Percentiles rank a stretch among this genome's conserved stretches.
Evolutionary conservation across 1,140 invertebrate species (phyloP).

Genomic region (Platorchestia sp.): DNA sequence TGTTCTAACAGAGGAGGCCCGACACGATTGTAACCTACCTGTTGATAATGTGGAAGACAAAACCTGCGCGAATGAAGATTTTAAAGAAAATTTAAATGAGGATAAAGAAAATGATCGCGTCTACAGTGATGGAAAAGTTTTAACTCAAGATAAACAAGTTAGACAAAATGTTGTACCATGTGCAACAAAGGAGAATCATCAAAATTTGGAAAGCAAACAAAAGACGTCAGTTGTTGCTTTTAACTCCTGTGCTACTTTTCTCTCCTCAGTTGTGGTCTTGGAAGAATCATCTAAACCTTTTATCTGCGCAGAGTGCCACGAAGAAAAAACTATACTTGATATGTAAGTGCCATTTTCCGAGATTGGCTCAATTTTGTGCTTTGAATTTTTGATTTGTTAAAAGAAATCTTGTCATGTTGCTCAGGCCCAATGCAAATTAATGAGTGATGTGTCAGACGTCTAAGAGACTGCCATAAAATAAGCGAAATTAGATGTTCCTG

Average conservation of each 20-base stretch:
- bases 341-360: not conserved
- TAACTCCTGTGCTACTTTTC: not conserved
- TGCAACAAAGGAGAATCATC: not conserved
- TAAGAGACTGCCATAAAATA: no score
- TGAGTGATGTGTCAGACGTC: no score
- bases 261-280: not conserved
- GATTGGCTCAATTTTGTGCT: not conserved
- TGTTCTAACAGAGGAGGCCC: no score
- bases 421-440: no score
- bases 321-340: not conserved
- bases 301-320: not conserved
- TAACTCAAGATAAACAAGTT: not conserved
- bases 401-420: no score
- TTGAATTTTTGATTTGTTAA: no score
- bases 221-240: not conserved
- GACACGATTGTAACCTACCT: no score
- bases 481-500: no score
- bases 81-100: no score
- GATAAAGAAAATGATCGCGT: not conserved
- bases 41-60: no score
- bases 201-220: not conserved
- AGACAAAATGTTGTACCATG: not conserved
- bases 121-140: not conserved
- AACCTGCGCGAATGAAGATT: no score
- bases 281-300: not conserved